Evolutionary conservation across 1,140 invertebrate genomes (phyloP), one percentile per base, ranked within the genome.

Genomic region (Bombus difficillimus): DNA sequence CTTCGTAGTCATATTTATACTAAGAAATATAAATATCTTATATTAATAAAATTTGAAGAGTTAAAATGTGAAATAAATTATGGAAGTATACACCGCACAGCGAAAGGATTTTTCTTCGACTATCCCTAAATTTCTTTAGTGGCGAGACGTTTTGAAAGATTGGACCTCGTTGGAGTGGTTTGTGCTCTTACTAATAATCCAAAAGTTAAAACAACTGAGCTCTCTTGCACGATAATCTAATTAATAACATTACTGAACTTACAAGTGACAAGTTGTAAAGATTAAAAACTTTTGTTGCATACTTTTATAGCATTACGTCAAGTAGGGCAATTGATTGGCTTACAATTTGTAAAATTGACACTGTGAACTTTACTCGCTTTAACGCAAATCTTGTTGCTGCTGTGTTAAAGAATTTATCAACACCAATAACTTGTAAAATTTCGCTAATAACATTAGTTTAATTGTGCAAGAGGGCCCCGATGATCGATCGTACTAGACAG

Each of bases 201-300:
- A 79, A 59, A 84, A 71, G 53, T 41, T 78, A 71, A 71, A 57
- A 66, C 66, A 71, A 71, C 64, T n/a, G 12, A n/a, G 59, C 59
- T 13, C 59, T n/a, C 59, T 13, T 62, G 59, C 59, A n/a, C 59
- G 2, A 62, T 62, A n/a, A 62, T n/a, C 28, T 62, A 28, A 25
- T 25, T 12, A 28, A n/a, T 53, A 53, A 22, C 1, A 53, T 53
- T 22, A 53, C 1, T 0, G 47, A 53, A 53, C 18, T 8, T 53
- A 53, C 15, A 53, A 22, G 47, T 53, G 47, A 8, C 6, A 53
- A 8, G 6, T 53, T 53, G 47, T 2, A 53, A 53, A 53, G 18
- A 53, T 53, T 53, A 53, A 8, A 53, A 53, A 22, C 47, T 53
- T 53, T 53, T 53, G 47, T 53, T 6, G 18, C 47, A 53, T 53